Conservation (phyloP, 2,113 vertebrate species). For the Pelobates fuscus region DNA sequence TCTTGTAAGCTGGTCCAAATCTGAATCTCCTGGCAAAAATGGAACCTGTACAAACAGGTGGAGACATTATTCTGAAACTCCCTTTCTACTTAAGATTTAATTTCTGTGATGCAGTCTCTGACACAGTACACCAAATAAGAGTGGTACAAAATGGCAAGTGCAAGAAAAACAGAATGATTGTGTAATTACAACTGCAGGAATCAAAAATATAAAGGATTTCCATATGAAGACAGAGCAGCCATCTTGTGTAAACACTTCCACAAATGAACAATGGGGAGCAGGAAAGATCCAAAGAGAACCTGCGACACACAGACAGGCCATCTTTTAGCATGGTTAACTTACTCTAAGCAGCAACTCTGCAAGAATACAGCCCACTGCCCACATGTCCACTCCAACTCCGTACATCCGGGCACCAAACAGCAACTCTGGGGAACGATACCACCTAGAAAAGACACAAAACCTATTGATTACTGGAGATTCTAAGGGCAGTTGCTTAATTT, state of each 20-base stretch:
- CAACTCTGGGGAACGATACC: conserved; percentile 95
- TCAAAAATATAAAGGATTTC: too few relatives aligned
- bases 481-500: too few relatives aligned
- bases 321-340: conserved; percentile 55
- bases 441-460: conserved; percentile 61
- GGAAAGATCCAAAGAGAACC: too few relatives aligned
- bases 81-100: background rate
- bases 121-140: too few relatives aligned
- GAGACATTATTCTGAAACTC: conserved; percentile 2
- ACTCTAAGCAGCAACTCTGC: conserved; percentile 93
- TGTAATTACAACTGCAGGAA: too few relatives aligned
- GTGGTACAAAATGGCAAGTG: too few relatives aligned
- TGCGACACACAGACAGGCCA: too few relatives aligned
- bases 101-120: background rate
- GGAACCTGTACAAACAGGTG: conserved; percentile 85
- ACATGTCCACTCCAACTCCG: conserved; percentile 96
- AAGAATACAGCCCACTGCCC: conserved; percentile 97
- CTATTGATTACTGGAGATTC: background rate
- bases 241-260: too few relatives aligned
- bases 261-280: too few relatives aligned
- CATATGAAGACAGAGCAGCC: too few relatives aligned
- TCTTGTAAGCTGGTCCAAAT: conserved; percentile 93
- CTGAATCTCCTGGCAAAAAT: conserved; percentile 94
- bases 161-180: too few relatives aligned
- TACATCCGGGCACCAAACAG: conserved; percentile 97